Evolutionary conservation across 2,797 vertebrate species (phyloP).

Genomic region (Erethizon dorsatum): DNA sequence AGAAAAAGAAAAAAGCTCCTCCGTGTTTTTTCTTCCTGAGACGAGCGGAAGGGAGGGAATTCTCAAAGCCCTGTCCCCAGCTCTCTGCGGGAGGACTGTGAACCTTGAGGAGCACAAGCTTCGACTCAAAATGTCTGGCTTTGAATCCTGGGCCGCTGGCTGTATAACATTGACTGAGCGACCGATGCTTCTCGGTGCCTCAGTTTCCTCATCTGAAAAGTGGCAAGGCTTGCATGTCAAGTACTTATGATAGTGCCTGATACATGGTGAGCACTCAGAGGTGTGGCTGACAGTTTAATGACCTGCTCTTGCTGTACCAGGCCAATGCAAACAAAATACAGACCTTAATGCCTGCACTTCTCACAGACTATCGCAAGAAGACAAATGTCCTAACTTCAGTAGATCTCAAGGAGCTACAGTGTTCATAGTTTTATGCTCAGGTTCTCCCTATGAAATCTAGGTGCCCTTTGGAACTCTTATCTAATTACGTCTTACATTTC

Average conservation of each 20-base stretch:
- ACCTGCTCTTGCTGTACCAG: not conserved
- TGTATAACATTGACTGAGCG: not conserved
- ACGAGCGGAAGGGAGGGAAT: accelerated
- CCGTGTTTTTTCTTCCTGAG: not conserved
- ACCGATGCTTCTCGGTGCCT: not conserved
- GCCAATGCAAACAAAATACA: not conserved
- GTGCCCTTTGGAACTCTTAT: not conserved
- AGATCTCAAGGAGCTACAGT: not conserved
- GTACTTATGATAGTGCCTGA: not conserved
- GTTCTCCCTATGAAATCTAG: not conserved
- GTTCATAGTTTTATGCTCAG: not conserved
- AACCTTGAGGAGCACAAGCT: not conserved
- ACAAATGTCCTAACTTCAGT: not conserved
- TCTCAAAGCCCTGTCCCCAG: not conserved
- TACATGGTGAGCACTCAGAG: not conserved
- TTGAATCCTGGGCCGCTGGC: not conserved
- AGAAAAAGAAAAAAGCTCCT: slow-evolving; percentile 5
- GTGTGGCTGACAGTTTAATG: not conserved
- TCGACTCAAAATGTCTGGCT: not conserved
- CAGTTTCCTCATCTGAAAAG: slow-evolving; percentile 7
- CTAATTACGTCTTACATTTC: not conserved
- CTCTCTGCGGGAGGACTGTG: not conserved
- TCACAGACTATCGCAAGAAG: not conserved
- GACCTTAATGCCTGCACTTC: not conserved
- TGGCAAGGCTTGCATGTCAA: not conserved